Evolutionary conservation across 2,113 vertebrate species (phyloP), one percentile per base, ranked within the genome.

Genomic region (Oreotrochilus melanogaster): DNA sequence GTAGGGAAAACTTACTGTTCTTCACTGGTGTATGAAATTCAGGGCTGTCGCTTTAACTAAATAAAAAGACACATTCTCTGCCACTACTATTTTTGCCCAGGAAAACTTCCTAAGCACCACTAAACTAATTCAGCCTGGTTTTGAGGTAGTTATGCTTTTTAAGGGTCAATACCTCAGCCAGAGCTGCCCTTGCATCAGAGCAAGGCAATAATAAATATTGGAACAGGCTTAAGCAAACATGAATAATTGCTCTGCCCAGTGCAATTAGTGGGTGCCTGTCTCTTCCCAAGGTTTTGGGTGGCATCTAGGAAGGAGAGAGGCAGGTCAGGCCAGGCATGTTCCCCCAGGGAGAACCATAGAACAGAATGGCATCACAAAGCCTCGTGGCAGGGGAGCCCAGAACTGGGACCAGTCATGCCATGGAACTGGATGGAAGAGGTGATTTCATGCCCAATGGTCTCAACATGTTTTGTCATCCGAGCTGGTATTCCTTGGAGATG

Each of bases 301-400:
- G n/a, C 13, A 2, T 0, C 0, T 1, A 11, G n/a, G 81, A 39
- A 50, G 48, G 39, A 39, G 58, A 14, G 39, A 39, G 62, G 17
- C 10, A 24, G 50, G 16, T 33, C 1, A 0, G 17, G 51, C 23
- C 5, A 9, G 57, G n/a, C 11, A 39, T 39, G 2, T 37, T 42
- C 14, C 42, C 58, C 50, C 57, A 61, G n/a, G 1, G 6, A 19
- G 67, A 47, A 58, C 56, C 3, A 0, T 0, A 51, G 81, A 85
- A 90, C 70, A 45, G 51, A 11, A 50, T 3, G 21, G 66, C 78
- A 19, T 95, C 91, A 89, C 92, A 78, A 84, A 89, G 89, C 39
- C 45, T 42, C 35, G 51, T 37, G 33, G 1, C 6, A 37, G 37
- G 25, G 39, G 9, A 18, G 69, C 76, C 17, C 39, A 39, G 11